Conservation (phyloP, 2,888 invertebrate genomes). For the Agonopterix arenella region DNA sequence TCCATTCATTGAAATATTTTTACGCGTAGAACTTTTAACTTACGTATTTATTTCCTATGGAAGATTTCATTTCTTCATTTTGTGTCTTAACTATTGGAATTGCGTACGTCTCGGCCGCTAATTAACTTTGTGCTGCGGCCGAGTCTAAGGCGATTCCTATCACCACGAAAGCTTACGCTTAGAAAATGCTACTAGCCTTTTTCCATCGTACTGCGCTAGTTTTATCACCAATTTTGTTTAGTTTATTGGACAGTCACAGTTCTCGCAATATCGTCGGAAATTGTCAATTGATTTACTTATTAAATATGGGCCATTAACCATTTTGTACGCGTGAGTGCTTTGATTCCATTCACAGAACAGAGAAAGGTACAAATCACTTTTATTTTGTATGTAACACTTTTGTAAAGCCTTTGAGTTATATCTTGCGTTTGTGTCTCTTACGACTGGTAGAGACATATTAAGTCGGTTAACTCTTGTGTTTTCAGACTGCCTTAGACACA, state of each 20-base stretch:
- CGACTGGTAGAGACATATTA: not conserved
- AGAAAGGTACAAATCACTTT: conserved; percentile 19
- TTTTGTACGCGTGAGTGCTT: conserved; percentile 60
- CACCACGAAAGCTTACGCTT: conserved; percentile 34
- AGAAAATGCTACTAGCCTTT: conserved; percentile 46
- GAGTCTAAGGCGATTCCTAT: conserved; percentile 47
- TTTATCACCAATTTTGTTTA: conserved; percentile 35
- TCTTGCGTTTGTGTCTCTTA: not conserved
- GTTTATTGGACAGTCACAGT: conserved; percentile 43
- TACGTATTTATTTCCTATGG: conserved; percentile 70
- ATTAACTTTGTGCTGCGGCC: conserved; percentile 59
- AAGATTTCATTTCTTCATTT: conserved; percentile 64
- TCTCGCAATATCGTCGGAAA: conserved; percentile 46
- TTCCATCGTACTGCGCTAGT: conserved; percentile 17
- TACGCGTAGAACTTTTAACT: conserved; percentile 49
- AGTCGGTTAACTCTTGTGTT: not conserved
- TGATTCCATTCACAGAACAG: conserved; percentile 47
- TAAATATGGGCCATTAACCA: conserved; percentile 63
- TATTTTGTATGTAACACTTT: not conserved
- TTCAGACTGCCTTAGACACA: not conserved
- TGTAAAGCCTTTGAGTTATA: not conserved
- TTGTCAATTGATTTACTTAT: conserved; percentile 68
- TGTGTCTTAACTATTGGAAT: conserved; percentile 66
- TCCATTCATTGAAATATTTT: conserved; percentile 41
- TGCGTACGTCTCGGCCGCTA: conserved; percentile 48